Conservation (phyloP, 2,888 invertebrate genomes). For the Dastarcus helophoroides region DNA sequence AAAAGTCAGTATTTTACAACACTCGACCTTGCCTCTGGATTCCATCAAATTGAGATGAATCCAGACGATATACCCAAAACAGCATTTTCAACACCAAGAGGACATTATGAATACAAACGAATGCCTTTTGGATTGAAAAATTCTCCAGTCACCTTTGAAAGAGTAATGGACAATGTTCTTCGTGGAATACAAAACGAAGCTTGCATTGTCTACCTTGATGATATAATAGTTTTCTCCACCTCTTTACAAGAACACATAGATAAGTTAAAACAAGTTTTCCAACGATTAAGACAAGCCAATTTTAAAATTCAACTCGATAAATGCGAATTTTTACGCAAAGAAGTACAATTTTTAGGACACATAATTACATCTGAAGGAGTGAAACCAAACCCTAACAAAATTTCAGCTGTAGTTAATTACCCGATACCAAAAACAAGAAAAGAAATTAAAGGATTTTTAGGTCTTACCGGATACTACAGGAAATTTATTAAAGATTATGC, state of each 20-base stretch:
- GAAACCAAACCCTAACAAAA: conserved; percentile 2
- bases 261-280: neutral
- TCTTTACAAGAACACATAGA: neutral
- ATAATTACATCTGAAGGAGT: conserved; percentile 2
- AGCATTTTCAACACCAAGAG: no score
- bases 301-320: conserved; percentile 3
- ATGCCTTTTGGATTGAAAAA: no score
- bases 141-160: no score
- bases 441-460: no score
- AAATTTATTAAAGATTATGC: conserved; percentile 12
- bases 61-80: no score
- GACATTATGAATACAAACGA: no score
- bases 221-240: conserved; percentile 12
- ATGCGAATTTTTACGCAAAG: conserved; percentile 1
- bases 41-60: no score
- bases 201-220: conserved; percentile 16
- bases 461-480: neutral
- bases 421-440: no score
- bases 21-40: no score
- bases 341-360: conserved; percentile 3
- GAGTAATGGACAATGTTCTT: conserved; percentile 14
- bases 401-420: conserved; percentile 1
- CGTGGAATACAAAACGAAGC: conserved; percentile 10
- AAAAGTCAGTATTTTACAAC: no score
- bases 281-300: neutral